Evolutionary conservation across 2,888 invertebrate genomes (phyloP).

Genomic region (Disparrhopalites patrizii): DNA sequence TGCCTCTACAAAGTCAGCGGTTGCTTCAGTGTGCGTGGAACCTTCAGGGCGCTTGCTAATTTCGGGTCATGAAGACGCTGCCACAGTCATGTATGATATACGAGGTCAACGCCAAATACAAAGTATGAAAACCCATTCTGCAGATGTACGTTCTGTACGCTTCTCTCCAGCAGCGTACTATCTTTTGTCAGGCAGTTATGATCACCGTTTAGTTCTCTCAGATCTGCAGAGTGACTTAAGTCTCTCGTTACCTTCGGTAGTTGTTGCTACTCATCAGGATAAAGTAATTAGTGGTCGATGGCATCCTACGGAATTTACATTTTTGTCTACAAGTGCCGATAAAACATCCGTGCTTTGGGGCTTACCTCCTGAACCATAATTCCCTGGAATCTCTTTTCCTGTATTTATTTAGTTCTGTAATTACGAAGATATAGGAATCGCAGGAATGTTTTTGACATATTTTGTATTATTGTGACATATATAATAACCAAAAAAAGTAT

Average conservation of each 20-base stretch:
- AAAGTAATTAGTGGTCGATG: slow-evolving; percentile 98
- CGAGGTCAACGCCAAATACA: slow-evolving; percentile 88
- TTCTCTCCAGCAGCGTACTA: slow-evolving; percentile 98
- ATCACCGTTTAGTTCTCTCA: slow-evolving; percentile 87
- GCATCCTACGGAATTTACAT: slow-evolving; percentile 97
- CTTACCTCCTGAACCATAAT: slow-evolving; percentile 67
- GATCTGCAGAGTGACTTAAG: slow-evolving; percentile 97
- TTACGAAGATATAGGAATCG: too few relatives aligned
- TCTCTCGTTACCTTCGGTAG: slow-evolving; percentile 87
- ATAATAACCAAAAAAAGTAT: background rate
- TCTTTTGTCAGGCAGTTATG: slow-evolving; percentile 91
- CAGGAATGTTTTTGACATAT: background rate
- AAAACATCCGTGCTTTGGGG: slow-evolving; percentile 96
- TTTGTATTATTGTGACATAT: background rate
- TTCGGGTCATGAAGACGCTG: slow-evolving; percentile 93
- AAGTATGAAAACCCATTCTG: slow-evolving; percentile 87
- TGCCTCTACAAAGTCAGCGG: slow-evolving; percentile 61
- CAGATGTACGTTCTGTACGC: slow-evolving; percentile 89
- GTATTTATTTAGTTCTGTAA: too few relatives aligned
- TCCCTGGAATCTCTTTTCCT: too few relatives aligned
- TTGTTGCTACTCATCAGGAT: slow-evolving; percentile 94
- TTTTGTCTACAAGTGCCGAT: slow-evolving; percentile 96
- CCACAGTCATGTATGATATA: slow-evolving; percentile 90
- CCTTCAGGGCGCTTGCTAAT: slow-evolving; percentile 91
- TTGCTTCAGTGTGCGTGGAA: slow-evolving; percentile 91